These are phyloP conservation scores for Sylvicola cinctus DNA, from an alignment of 2,888 invertebrate genomes.

Conservation along the genomic window DNA sequence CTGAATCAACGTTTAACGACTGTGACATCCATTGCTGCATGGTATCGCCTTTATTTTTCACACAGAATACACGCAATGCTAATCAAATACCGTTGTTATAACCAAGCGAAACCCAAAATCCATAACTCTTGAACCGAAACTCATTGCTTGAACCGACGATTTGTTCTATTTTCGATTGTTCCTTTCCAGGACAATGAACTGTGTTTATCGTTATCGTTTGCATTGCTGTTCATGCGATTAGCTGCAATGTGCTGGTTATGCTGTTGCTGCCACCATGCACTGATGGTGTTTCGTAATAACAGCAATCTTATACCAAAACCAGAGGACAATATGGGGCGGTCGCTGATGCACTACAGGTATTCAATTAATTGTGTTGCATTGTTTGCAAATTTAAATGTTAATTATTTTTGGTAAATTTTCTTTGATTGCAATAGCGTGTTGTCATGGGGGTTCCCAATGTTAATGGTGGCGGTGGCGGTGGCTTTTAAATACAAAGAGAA, in stretches of 20 bases:
- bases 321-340: slow-evolving; percentile 24
- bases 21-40: too few relatives aligned
- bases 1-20: too few relatives aligned
- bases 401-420: slow-evolving; percentile 3
- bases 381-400: too few relatives aligned
- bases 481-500: slow-evolving; percentile 29
- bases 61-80: too few relatives aligned
- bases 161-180: too few relatives aligned
- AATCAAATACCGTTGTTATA: too few relatives aligned
- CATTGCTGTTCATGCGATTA: slow-evolving; percentile 40
- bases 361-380: slow-evolving; percentile 6
- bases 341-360: slow-evolving; percentile 22
- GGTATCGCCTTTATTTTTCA: too few relatives aligned
- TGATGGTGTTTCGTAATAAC: slow-evolving; percentile 28
- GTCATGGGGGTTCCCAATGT: slow-evolving; percentile 40
- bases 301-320: slow-evolving; percentile 26
- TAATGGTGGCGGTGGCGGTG: slow-evolving; percentile 30
- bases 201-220: slow-evolving; percentile 36
- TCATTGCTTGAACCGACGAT: too few relatives aligned
- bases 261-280: slow-evolving; percentile 42
- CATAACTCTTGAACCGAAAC: too few relatives aligned
- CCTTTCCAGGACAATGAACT: slow-evolving; percentile 33
- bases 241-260: slow-evolving; percentile 46
- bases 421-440: slow-evolving; percentile 29
- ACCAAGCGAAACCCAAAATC: too few relatives aligned